Conservation (phyloP, 2,113 vertebrate genomes). For the Cyanistes caeruleus region DNA sequence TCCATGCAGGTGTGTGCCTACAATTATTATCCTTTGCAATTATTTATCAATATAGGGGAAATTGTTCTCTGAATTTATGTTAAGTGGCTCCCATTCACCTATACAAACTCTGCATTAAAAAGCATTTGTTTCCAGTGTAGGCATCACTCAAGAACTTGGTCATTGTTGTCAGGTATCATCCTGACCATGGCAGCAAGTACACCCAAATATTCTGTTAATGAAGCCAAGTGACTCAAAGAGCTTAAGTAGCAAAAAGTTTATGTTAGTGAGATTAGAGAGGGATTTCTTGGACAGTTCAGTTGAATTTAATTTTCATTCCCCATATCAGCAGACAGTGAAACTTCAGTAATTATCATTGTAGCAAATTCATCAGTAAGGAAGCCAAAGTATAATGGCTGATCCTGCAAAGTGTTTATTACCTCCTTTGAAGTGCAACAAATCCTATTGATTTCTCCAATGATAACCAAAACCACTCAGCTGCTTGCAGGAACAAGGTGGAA, state of each 20-base stretch:
- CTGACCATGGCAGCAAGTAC: background rate
- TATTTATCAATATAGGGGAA: background rate
- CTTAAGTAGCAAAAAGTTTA: background rate
- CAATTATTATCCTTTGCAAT: background rate
- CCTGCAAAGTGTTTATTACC: background rate
- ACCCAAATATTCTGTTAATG: background rate
- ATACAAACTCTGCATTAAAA: background rate
- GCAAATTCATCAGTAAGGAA: background rate
- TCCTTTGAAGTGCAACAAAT: background rate
- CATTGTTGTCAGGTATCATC: background rate
- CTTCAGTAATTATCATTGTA: background rate
- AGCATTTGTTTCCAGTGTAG: background rate
- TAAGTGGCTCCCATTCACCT: background rate
- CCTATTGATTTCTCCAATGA: background rate
- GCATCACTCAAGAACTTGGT: background rate
- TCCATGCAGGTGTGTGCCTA: background rate
- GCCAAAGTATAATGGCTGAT: background rate
- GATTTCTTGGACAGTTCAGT: background rate
- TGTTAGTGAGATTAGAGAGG: background rate
- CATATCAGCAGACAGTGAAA: background rate
- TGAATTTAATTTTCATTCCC: background rate
- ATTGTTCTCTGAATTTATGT: background rate
- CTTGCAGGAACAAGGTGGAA: background rate
- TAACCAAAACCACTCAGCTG: background rate
- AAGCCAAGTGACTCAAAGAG: background rate